Conservation (phyloP, 2,797 vertebrate genomes). For the Tapera naevia region DNA sequence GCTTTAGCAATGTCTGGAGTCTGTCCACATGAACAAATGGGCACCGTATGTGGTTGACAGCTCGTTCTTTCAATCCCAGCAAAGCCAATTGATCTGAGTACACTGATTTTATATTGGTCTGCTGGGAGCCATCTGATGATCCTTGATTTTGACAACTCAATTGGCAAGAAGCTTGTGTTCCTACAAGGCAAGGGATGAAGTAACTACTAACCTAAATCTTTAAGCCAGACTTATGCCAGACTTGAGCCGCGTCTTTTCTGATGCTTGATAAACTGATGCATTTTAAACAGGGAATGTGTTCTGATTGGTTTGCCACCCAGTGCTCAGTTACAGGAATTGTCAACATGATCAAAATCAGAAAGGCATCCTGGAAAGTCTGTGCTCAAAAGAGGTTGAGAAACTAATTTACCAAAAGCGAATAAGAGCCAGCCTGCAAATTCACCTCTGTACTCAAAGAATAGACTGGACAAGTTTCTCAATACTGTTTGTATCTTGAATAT, state of each 20-base stretch:
- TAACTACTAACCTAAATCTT: neutral
- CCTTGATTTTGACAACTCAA: constrained; percentile 50
- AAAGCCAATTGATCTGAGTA: constrained; percentile 53
- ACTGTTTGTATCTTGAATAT: neutral
- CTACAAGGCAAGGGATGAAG: neutral
- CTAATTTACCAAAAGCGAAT: neutral
- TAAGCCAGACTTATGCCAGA: neutral
- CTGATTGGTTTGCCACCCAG: neutral
- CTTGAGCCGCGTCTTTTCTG: neutral
- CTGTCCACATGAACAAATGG: constrained; percentile 30
- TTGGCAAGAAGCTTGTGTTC: constrained; percentile 19
- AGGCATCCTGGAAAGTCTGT: neutral
- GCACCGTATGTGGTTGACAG: neutral
- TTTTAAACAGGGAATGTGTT: neutral
- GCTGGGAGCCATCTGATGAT: constrained; percentile 56
- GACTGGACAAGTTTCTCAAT: neutral
- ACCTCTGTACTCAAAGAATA: neutral
- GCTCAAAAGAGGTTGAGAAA: neutral
- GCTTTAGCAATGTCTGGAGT: constrained; percentile 13
- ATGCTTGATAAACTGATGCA: neutral
- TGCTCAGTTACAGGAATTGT: neutral
- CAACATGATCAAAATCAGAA: neutral
- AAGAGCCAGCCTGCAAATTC: neutral
- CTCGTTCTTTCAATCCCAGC: neutral
- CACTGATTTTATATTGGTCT: constrained; percentile 41